Conservation (phyloP, 1,140 invertebrate genomes). For the Drosophila miranda region DNA sequence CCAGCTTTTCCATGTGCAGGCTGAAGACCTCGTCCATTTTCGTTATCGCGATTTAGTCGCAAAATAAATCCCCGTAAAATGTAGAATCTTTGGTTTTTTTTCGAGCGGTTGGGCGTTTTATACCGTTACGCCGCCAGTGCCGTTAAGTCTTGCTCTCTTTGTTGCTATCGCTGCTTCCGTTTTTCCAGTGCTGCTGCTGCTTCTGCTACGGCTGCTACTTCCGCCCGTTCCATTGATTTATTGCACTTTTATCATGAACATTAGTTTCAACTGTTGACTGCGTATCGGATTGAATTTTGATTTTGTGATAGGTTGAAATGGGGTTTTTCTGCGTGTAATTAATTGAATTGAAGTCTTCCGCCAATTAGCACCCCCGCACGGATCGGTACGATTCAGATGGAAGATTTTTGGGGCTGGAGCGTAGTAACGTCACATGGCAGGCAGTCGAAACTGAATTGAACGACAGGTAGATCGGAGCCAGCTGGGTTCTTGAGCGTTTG, state of each 20-base stretch:
- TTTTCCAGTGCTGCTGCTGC: slow-evolving; percentile 9
- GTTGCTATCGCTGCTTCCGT: slow-evolving; percentile 43
- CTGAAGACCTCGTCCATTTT: slow-evolving; percentile 77
- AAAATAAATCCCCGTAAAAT: slow-evolving; percentile 42
- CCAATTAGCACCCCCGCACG: slow-evolving; percentile 43
- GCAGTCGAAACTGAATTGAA: slow-evolving; percentile 14
- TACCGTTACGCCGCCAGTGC: slow-evolving; percentile 27
- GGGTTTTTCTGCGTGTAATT: slow-evolving; percentile 34
- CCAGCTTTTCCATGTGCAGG: slow-evolving; percentile 72
- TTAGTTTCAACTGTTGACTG: slow-evolving; percentile 9
- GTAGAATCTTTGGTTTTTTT: slow-evolving; percentile 2
- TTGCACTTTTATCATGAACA: slow-evolving; percentile 52
- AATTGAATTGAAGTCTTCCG: slow-evolving; percentile 47
- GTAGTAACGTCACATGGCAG: slow-evolving; percentile 22
- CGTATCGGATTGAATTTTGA: slow-evolving; percentile 28
- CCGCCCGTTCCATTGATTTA: slow-evolving; percentile 64
- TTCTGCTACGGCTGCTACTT: slow-evolving; percentile 42
- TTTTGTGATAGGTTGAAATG: slow-evolving; percentile 18
- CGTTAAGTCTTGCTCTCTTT: slow-evolving; percentile 61
- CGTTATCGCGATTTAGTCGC: slow-evolving; percentile 23
- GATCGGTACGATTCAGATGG: slow-evolving; percentile 19
- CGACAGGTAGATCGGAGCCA: slow-evolving; percentile 17
- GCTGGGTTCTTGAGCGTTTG: slow-evolving; percentile 10
- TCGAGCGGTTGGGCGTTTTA: neutral
- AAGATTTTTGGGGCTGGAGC: slow-evolving; percentile 22